Percentiles rank a stretch among this genome's conserved stretches.
Evolutionary conservation across 2,888 invertebrate species (phyloP).

Genomic region (Tipula unca): DNA sequence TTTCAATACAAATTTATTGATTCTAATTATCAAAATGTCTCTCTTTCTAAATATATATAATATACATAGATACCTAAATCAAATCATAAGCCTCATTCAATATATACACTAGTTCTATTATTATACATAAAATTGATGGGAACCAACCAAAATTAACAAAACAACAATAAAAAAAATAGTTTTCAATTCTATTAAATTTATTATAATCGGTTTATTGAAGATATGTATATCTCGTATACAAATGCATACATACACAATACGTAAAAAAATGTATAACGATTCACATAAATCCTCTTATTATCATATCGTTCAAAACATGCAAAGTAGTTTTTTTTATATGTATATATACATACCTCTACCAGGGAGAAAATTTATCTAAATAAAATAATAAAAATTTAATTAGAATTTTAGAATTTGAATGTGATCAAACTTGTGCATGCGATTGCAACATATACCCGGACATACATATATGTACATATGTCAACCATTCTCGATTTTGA

Average conservation of each 20-base stretch:
- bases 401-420: background rate
- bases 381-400: background rate
- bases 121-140: constrained; percentile 8
- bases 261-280: background rate
- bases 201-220: background rate
- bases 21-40: background rate
- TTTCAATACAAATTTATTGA: background rate
- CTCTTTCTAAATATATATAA: too few relatives aligned
- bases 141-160: background rate
- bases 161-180: background rate
- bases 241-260: background rate
- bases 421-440: background rate
- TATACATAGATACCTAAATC: background rate
- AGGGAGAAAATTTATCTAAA: background rate
- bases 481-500: background rate
- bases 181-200: background rate
- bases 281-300: background rate
- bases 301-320: background rate
- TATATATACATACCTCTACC: too few relatives aligned
- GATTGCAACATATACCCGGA: too few relatives aligned
- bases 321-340: background rate
- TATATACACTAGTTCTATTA: constrained; percentile 14
- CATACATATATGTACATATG: too few relatives aligned
- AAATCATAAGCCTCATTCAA: background rate
- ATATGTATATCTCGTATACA: background rate